Evolutionary conservation across 2,888 invertebrate species (phyloP).

Genomic region (Choristoneura rosaceana): DNA sequence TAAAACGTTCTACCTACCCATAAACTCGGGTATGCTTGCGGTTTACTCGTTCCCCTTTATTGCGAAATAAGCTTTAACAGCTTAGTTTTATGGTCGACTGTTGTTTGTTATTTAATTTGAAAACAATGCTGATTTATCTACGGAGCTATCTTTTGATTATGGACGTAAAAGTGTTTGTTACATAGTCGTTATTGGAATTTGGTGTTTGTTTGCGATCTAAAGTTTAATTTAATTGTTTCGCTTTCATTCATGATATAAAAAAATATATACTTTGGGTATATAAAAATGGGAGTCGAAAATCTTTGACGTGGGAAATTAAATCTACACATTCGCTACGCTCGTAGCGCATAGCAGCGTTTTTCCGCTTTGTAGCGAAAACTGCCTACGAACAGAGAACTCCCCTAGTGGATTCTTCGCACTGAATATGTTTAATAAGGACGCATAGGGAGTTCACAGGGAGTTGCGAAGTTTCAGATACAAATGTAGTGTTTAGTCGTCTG

Average conservation of each 20-base stretch:
- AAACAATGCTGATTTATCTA: slow-evolving; percentile 32
- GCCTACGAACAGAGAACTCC: too few species aligned
- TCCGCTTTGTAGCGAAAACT: too few species aligned
- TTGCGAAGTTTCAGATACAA: too few species aligned
- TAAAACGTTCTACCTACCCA: slow-evolving; percentile 38
- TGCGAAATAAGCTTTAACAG: slow-evolving; percentile 31
- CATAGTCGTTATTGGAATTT: slow-evolving; percentile 16
- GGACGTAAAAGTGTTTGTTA: neutral
- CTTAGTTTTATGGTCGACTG: slow-evolving; percentile 23
- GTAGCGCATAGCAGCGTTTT: too few species aligned
- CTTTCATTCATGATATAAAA: neutral
- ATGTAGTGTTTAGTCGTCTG: too few species aligned
- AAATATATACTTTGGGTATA: too few species aligned
- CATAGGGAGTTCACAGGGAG: too few species aligned
- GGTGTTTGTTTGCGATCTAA: neutral
- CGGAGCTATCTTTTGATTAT: neutral
- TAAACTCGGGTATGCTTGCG: slow-evolving; percentile 26
- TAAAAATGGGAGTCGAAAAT: too few species aligned
- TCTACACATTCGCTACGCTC: too few species aligned
- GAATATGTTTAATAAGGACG: too few species aligned
- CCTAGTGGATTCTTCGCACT: too few species aligned
- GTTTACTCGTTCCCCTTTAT: slow-evolving; percentile 30
- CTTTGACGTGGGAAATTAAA: too few species aligned
- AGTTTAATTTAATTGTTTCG: neutral
- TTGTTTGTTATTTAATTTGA: slow-evolving; percentile 36